Percentiles rank a stretch among this genome's conserved stretches.
phyloP scores from a whole-genome alignment of 2,888 invertebrate genomes.

The Drosophila bunnanda region DNA sequence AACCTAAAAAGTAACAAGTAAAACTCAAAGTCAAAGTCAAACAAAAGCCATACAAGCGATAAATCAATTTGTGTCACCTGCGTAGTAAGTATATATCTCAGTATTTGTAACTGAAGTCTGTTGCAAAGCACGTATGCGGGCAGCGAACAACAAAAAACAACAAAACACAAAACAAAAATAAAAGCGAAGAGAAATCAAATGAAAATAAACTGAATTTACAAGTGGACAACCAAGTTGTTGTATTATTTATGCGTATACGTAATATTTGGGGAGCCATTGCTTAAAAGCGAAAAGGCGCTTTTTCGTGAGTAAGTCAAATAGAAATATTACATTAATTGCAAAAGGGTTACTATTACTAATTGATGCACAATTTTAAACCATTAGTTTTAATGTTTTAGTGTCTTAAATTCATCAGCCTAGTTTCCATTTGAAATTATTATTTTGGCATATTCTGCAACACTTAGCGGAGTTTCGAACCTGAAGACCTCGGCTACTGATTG shows the following conservation, averaged over 20 bases:
- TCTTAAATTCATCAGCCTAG: no score
- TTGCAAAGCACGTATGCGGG: conserved; percentile 58
- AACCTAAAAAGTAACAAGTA: conserved; percentile 34
- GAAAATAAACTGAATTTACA: conserved; percentile 76
- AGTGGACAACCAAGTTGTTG: conserved; percentile 46
- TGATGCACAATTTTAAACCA: no score
- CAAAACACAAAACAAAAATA: conserved; percentile 33
- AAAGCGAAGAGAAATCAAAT: conserved; percentile 57
- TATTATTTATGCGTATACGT: conserved; percentile 15
- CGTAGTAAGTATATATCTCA: conserved; percentile 71
- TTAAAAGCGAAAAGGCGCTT: background rate
- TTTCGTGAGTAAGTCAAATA: background rate
- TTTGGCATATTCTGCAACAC: no score
- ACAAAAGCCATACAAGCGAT: conserved; percentile 57
- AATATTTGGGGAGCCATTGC: background rate
- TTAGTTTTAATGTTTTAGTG: no score
- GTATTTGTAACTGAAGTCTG: conserved; percentile 78
- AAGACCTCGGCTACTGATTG: no score
- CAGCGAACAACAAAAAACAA: conserved; percentile 26
- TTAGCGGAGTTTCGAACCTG: no score
- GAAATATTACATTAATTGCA: background rate
- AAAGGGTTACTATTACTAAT: background rate
- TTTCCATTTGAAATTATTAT: no score
- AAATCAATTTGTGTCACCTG: conserved; percentile 80
- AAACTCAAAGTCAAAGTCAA: conserved; percentile 44